Base-by-base conservation (phyloP, 2,113 vertebrate genomes). In the Myotis lucifugus region DNA sequence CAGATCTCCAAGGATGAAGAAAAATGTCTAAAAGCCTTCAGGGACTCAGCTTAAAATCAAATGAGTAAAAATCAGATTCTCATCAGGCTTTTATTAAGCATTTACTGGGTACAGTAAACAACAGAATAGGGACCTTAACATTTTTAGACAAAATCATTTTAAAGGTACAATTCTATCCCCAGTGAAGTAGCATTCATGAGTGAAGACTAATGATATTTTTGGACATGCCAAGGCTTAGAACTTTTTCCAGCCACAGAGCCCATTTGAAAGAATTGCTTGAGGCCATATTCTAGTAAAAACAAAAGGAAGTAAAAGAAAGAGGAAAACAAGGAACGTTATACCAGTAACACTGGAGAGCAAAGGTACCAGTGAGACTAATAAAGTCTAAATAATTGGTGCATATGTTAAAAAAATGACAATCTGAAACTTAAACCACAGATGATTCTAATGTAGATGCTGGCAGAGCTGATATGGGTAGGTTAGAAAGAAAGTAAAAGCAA, bases 401-500 rank as follows among this genome's bases (percentile, higher is more conserved):
- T 72, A 42, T 93, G 25, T 64, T 48, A 72, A 50, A 93, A 86
- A 86, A 69, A 67, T 91, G 67, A 25, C 21, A 40, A 92, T 59
- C 34, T 59, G 50, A 52, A 64, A 73, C 14, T 81, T 64, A 88
- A 74, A 42, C 34, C 46, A 52, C n/a, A 82, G 56, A 34, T 66
- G 54, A 88, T 82, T 93, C 27, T 82, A 66, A 66, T 19, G 46
- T 74, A 23, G 15, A 34, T 42, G 7, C 12, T 93, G 67, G 54
- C 14, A 34, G 29, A 72, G 21, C 2, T 34, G n/a, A 19, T 54
- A 8, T 48, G 40, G 7, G 21, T n/a, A 77, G 42, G 2, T 10
- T 7, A 66, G 10, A 21, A 93, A 32, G 40, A 6, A 82, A 74
- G 19, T 66, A 27, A 73, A 73, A 81, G 48, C 67, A 66, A 64